These are phyloP conservation scores for Melitaea cinxia DNA, from an alignment of 1,140 invertebrate species.

Conservation along the genomic window DNA sequence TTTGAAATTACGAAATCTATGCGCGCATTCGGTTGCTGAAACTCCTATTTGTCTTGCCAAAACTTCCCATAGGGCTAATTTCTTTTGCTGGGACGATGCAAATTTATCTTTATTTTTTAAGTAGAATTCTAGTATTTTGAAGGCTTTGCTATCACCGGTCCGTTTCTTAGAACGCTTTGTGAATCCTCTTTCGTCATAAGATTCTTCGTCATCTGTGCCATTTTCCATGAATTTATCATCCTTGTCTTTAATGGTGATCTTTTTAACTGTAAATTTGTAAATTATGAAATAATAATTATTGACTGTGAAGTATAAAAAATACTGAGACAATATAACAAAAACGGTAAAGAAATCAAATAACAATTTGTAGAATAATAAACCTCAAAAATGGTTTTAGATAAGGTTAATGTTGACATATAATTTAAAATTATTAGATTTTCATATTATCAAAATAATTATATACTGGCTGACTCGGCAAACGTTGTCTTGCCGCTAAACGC, in stretches of 20 bases:
- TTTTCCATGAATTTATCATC: slow-evolving; percentile 43
- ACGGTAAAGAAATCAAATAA: too few species aligned
- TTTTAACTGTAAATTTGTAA: slow-evolving; percentile 57
- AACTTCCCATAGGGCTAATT: slow-evolving; percentile 59
- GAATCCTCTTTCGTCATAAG: slow-evolving; percentile 59
- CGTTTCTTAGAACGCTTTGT: slow-evolving; percentile 54
- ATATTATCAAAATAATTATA: too few species aligned
- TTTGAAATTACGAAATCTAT: slow-evolving; percentile 70
- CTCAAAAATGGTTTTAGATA: too few species aligned
- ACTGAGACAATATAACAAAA: too few species aligned
- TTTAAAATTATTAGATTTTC: too few species aligned
- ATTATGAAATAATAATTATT: background rate
- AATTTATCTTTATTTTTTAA: slow-evolving; percentile 72
- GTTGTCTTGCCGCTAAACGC: too few species aligned
- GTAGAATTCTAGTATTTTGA: slow-evolving; percentile 71
- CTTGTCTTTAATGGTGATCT: slow-evolving; percentile 49
- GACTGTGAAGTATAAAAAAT: background rate
- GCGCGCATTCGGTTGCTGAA: slow-evolving; percentile 59
- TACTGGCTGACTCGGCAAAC: too few species aligned
- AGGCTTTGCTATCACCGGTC: slow-evolving; percentile 58
- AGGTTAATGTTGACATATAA: too few species aligned
- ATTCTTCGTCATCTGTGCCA: slow-evolving; percentile 57
- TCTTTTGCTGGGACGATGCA: slow-evolving; percentile 52
- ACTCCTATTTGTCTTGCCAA: slow-evolving; percentile 60
- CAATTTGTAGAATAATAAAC: too few species aligned